Percentiles rank a stretch among this genome's conserved stretches.
Evolutionary conservation across 2,888 invertebrate genomes (phyloP).

Genomic region (Sipunculus nudus): DNA sequence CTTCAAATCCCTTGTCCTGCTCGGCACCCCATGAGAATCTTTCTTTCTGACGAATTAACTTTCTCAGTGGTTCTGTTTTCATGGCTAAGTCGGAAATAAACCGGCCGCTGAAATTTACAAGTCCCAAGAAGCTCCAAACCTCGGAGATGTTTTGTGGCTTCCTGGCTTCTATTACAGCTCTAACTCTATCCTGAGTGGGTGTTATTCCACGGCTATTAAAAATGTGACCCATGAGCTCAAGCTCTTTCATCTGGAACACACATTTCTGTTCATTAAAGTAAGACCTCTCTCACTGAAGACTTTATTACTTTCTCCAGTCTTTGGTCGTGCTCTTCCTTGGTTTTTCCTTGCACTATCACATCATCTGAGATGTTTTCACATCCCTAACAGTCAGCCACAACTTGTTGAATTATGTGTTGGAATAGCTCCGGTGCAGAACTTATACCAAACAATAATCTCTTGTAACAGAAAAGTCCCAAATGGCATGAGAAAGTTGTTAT

Average conservation of each 20-base stretch:
- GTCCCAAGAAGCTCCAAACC: slow-evolving; percentile 44
- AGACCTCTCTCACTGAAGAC: too few species aligned
- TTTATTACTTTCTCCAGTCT: slow-evolving; percentile 17
- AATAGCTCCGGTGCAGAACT: slow-evolving; percentile 20
- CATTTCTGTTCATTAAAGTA: slow-evolving; percentile 8
- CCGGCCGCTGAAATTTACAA: slow-evolving; percentile 23
- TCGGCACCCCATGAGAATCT: not conserved
- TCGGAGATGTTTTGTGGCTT: slow-evolving; percentile 41
- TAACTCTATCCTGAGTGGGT: slow-evolving; percentile 4
- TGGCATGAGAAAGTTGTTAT: slow-evolving; percentile 23
- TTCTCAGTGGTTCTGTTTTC: slow-evolving; percentile 1
- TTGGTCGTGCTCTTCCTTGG: slow-evolving; percentile 5
- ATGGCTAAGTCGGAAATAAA: slow-evolving; percentile 4
- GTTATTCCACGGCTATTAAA: slow-evolving; percentile 4
- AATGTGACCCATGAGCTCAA: slow-evolving; percentile 19
- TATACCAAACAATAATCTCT: slow-evolving; percentile 17
- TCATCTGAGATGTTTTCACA: slow-evolving; percentile 15
- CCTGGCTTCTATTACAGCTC: slow-evolving; percentile 33
- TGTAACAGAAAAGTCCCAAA: slow-evolving; percentile 14
- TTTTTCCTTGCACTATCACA: not conserved
- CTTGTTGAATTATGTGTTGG: slow-evolving; percentile 10
- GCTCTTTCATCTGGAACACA: not conserved
- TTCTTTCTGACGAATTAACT: not conserved
- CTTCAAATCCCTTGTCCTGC: not conserved
- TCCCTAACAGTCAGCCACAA: slow-evolving; percentile 6